Evolutionary conservation across 2,797 vertebrate genomes (phyloP).

Genomic region (Microchirus variegatus): DNA sequence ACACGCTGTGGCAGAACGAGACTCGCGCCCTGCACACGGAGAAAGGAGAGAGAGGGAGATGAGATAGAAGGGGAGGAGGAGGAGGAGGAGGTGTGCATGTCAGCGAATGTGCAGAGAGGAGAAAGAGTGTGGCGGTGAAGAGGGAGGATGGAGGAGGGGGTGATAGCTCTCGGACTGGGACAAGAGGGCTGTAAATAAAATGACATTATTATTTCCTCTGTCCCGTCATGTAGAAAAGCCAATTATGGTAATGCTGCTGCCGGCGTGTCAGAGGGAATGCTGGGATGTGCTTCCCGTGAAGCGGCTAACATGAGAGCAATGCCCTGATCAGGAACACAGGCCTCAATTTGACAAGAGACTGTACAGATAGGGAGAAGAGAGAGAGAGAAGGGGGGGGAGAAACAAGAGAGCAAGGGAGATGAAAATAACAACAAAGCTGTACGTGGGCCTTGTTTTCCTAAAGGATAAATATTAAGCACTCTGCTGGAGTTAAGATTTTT

Average conservation of each 20-base stretch:
- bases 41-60: constrained; percentile 50
- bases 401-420: constrained; percentile 18
- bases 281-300: constrained; percentile 94
- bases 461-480: constrained; percentile 55
- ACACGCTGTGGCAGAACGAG: constrained; percentile 90
- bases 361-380: constrained; percentile 54
- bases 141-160: constrained; percentile 66
- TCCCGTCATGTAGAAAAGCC: constrained; percentile 99
- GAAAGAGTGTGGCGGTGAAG: constrained; percentile 35
- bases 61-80: constrained; percentile 25
- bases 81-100: constrained; percentile 49
- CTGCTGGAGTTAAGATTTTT: constrained; percentile 17
- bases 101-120: constrained; percentile 57
- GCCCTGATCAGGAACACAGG: constrained; percentile 81
- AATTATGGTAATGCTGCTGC: constrained; percentile 99
- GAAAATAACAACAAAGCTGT: constrained; percentile 48
- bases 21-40: constrained; percentile 66
- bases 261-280: constrained; percentile 96
- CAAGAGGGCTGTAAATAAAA: constrained; percentile 99
- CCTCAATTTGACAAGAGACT: constrained; percentile 72
- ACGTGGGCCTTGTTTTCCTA: constrained; percentile 56
- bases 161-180: constrained; percentile 89
- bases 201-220: constrained; percentile 99
- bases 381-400: constrained; percentile 6
- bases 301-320: constrained; percentile 90